Evolutionary conservation across 2,113 vertebrate genomes (phyloP), one percentile per base, ranked within the genome.

Genomic region (Oreochromis tanganicae): DNA sequence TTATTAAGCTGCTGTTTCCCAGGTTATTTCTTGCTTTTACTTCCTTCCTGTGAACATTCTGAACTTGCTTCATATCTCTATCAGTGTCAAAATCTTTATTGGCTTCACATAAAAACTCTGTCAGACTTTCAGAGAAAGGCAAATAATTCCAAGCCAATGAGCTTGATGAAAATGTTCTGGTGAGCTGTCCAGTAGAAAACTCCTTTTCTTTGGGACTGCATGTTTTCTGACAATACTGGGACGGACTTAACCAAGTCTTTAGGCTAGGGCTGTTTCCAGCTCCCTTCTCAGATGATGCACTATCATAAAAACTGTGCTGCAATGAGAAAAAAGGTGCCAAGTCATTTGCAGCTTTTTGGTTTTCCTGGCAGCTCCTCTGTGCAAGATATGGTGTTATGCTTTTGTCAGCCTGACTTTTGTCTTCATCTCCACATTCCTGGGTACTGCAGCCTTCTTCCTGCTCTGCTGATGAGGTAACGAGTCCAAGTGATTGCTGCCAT

Each of bases 401-500:
- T 46, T 80, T 63, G 57, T 29, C 63, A 5, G 16, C 68, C 19
- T 57, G 81, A 75, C 41, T 82, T 83, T 48, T 68, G 38, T 16
- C 63, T 5, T 92, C 89, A 24, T 83, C 48, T 52, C 29, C 57
- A 66, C 75, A 54, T 4, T 79, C 88, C 82, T 87, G 83, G 29
- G 32, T 50, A n/a, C 71, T 61, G 48, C 34, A 50, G 57, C 36
- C 43, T 78, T 93, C 91, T 19, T 95, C 95, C 84, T 95, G 93
- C 86, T 96, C 95, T 36, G 94, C 93, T 19, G 95, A 96, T 16
- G 94, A 96, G 4, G 94, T 95, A 9, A 95, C 43, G 2, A 95
- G 87, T 61, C 95, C 94, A 1, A 95, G 90, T 3, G 95, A 95
- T 55, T 92, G 95, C 80, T 94, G 83, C 93, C 91, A 95, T 9